These are phyloP conservation scores for Drosophila mauritiana DNA, from an alignment of 1,140 invertebrate genomes.

Conservation along the genomic window DNA sequence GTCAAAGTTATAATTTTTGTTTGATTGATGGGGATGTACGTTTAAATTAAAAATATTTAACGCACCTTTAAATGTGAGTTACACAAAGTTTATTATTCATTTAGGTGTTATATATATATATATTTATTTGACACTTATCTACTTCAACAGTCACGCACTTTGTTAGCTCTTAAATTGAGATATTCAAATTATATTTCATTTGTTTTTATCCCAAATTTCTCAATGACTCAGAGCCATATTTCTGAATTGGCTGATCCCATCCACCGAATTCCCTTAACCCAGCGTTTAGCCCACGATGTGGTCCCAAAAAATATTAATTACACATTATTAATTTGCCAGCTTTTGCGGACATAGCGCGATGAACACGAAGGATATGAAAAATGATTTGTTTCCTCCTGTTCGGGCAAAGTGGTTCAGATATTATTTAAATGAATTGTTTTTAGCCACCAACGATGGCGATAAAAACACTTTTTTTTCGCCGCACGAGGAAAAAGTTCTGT, in stretches of 20 bases:
- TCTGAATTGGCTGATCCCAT: slow-evolving; percentile 7
- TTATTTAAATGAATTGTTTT: slow-evolving; percentile 83
- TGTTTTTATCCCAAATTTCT: neutral
- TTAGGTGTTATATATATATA: neutral
- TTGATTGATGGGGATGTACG: neutral
- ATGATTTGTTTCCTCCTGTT: slow-evolving; percentile 73
- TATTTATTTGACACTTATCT: neutral
- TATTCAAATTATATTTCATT: neutral
- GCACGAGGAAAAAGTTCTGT: slow-evolving; percentile 38
- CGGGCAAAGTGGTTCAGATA: slow-evolving; percentile 66
- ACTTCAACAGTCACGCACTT: neutral
- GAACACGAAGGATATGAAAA: slow-evolving; percentile 71
- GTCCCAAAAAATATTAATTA: slow-evolving; percentile 70
- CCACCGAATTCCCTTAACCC: slow-evolving; percentile 4
- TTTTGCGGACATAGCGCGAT: slow-evolving; percentile 30
- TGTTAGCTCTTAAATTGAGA: neutral
- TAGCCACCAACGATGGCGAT: slow-evolving; percentile 41
- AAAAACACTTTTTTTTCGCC: slow-evolving; percentile 43
- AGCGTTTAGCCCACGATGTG: neutral
- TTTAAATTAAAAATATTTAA: neutral
- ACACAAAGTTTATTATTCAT: neutral
- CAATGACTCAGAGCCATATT: slow-evolving; percentile 8
- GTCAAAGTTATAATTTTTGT: slow-evolving; percentile 3
- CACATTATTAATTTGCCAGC: slow-evolving; percentile 78
- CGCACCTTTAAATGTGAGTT: neutral